These are phyloP conservation scores for Chaetophractus vellerosus DNA, from an alignment of 2,797 vertebrate genomes.

Conservation along the genomic window DNA sequence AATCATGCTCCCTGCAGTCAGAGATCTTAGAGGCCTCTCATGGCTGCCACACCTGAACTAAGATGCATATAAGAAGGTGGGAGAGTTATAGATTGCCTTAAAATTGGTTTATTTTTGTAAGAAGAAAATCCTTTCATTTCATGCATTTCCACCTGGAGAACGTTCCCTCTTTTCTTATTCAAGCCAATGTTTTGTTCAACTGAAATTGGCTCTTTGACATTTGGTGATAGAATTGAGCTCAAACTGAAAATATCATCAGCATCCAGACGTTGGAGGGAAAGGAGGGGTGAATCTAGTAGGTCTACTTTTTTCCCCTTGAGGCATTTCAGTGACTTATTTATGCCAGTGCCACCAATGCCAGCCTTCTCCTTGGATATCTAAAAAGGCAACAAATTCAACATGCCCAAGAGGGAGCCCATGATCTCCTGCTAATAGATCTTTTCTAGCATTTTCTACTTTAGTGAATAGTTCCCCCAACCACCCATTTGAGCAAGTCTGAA, in stretches of 20 bases:
- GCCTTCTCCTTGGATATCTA: not conserved
- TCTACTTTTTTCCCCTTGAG: not conserved
- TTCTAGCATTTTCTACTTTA: not conserved
- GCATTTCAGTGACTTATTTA: not conserved
- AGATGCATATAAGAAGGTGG: not conserved
- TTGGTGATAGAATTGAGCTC: not conserved
- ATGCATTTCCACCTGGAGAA: not conserved
- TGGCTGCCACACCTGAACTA: not conserved
- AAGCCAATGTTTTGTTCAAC: not conserved
- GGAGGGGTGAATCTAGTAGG: not conserved
- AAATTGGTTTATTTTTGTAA: not conserved
- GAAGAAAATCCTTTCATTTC: not conserved
- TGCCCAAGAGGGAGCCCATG: not conserved
- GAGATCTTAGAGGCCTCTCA: not conserved
- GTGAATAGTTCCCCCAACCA: not conserved
- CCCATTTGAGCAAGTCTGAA: not conserved
- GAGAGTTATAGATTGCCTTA: not conserved
- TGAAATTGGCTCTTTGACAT: conserved; percentile 10
- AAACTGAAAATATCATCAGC: not conserved
- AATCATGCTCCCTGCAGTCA: not conserved
- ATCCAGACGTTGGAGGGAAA: not conserved
- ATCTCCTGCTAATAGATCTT: not conserved
- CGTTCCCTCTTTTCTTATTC: not conserved
- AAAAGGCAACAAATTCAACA: not conserved
- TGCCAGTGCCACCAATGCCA: not conserved